Conservation (phyloP, 2,888 invertebrate genomes). For the Sturmia bella region DNA sequence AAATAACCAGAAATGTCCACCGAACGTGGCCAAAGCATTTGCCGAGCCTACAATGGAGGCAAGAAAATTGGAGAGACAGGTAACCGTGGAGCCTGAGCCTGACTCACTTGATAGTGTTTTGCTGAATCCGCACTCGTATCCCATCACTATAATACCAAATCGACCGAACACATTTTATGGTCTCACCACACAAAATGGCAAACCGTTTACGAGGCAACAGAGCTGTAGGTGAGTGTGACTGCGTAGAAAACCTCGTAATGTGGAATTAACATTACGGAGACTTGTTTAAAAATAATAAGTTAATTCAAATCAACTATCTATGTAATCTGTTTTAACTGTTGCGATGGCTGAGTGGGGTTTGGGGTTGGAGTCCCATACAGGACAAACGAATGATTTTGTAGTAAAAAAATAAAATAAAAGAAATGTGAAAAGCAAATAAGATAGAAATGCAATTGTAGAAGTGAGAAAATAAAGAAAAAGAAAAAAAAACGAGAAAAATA, state of each 20-base stretch:
- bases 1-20: constrained; percentile 27
- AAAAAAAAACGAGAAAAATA: too few species aligned
- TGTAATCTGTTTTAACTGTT: too few species aligned
- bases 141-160: constrained; percentile 81
- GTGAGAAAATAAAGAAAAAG: too few species aligned
- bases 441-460: too few species aligned
- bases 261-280: too few species aligned
- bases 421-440: too few species aligned
- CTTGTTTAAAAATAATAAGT: too few species aligned
- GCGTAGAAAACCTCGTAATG: not conserved
- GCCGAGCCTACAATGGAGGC: constrained; percentile 46
- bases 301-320: too few species aligned
- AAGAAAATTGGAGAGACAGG: constrained; percentile 72
- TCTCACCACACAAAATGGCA: constrained; percentile 76
- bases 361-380: too few species aligned
- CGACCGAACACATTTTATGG: constrained; percentile 79
- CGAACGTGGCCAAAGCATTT: constrained; percentile 31
- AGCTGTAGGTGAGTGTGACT: constrained; percentile 78
- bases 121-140: constrained; percentile 81
- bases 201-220: constrained; percentile 77
- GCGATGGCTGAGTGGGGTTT: too few species aligned
- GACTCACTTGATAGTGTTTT: constrained; percentile 81
- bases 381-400: too few species aligned
- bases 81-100: constrained; percentile 80
- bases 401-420: too few species aligned